Percentiles rank a stretch among this genome's conserved stretches.
phyloP scores from a whole-genome alignment of 2,113 vertebrate genomes.

The Panurus biarmicus region DNA sequence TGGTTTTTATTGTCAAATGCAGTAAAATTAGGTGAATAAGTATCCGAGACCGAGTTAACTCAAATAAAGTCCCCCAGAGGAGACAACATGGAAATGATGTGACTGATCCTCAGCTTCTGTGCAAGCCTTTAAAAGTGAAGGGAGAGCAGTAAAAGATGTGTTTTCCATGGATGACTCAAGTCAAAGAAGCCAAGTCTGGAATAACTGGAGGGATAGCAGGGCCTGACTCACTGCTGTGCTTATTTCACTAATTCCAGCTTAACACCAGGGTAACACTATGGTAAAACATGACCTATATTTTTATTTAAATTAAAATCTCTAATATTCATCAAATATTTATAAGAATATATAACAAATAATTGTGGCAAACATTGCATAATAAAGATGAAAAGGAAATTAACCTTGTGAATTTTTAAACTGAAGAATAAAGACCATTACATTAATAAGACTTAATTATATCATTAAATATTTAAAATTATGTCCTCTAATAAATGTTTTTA shows the following conservation, averaged over 20 bases:
- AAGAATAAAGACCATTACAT: constrained; percentile 61
- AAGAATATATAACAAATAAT: constrained; percentile 63
- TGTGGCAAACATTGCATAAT: constrained; percentile 57
- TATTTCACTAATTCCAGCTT: not conserved
- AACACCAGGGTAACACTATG: not conserved
- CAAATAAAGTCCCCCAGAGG: not conserved
- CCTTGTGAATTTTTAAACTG: constrained; percentile 61
- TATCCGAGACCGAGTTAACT: not conserved
- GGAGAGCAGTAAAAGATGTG: not conserved
- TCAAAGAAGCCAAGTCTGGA: not conserved
- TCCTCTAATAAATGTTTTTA: constrained; percentile 64
- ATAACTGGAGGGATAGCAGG: not conserved
- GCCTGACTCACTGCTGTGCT: not conserved
- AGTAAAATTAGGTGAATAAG: not conserved
- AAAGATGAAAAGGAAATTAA: constrained; percentile 65
- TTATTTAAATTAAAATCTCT: constrained; percentile 55
- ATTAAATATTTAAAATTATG: constrained; percentile 68
- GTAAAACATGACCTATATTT: constrained; percentile 12
- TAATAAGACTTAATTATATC: constrained; percentile 66
- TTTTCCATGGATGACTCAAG: not conserved
- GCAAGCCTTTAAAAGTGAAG: not conserved
- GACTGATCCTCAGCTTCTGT: not conserved
- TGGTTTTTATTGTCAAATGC: not conserved
- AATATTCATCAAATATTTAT: constrained; percentile 60
- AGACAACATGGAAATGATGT: not conserved